phyloP scores from a whole-genome alignment of 2,888 invertebrate genomes.

The Mylabris sibirica region DNA sequence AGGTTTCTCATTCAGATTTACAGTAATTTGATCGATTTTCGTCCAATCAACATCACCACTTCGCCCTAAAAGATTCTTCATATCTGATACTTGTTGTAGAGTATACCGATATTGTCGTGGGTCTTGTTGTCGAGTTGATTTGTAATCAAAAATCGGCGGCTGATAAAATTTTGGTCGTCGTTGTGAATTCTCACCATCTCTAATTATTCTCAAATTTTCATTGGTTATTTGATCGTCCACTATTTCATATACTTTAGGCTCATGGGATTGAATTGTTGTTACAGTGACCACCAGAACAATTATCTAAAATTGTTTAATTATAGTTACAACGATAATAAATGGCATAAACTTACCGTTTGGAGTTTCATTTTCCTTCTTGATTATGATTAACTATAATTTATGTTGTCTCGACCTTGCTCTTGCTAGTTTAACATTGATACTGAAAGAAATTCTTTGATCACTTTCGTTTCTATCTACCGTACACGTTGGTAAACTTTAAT shows the following conservation, averaged over 20 bases:
- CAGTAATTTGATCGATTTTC: constrained; percentile 20
- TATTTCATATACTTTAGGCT: constrained; percentile 47
- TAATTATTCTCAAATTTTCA: constrained; percentile 32
- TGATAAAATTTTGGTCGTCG: constrained; percentile 19
- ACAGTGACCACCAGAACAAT: not conserved
- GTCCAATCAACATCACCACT: constrained; percentile 9
- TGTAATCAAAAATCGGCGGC: constrained; percentile 49
- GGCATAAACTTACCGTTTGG: not conserved
- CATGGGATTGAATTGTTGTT: constrained; percentile 19
- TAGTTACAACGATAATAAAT: not conserved
- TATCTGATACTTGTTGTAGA: constrained; percentile 53
- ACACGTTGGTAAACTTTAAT: constrained; percentile 30
- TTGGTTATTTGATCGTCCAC: constrained; percentile 39
- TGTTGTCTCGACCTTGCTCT: constrained; percentile 47
- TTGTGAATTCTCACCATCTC: constrained; percentile 31
- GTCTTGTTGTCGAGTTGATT: constrained; percentile 51
- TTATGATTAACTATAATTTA: constrained; percentile 4
- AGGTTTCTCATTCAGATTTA: constrained; percentile 15
- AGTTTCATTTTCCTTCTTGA: not conserved
- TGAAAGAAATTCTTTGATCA: constrained; percentile 51
- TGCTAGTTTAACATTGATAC: constrained; percentile 55
- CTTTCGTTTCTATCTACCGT: constrained; percentile 57
- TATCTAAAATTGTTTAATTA: constrained; percentile 3
- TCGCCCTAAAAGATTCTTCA: constrained; percentile 21
- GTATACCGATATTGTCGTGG: constrained; percentile 50